phyloP scores from a whole-genome alignment of 1,140 invertebrate species.

The Helicoverpa armigera region DNA sequence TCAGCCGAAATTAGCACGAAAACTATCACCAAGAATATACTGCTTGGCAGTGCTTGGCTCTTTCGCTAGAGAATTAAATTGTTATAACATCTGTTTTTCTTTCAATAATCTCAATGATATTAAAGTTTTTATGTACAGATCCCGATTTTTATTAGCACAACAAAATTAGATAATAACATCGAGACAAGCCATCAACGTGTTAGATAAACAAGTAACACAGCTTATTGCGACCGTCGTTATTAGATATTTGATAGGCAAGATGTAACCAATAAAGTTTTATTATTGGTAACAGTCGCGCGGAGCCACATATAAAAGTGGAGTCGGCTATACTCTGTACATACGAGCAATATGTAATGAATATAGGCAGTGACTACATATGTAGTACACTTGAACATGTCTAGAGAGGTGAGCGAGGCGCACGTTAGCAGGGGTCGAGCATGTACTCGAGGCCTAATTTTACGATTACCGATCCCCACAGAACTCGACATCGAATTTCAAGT shows the following conservation, averaged over 20 bases:
- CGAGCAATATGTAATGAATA: slow-evolving; percentile 1
- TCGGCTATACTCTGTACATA: slow-evolving; percentile 44
- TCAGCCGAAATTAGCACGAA: too few species aligned
- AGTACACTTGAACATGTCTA: background rate
- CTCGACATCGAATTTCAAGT: slow-evolving; percentile 82
- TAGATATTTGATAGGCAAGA: slow-evolving; percentile 72
- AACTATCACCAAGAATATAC: too few species aligned
- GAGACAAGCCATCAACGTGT: slow-evolving; percentile 53
- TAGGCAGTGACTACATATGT: background rate
- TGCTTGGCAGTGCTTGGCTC: background rate
- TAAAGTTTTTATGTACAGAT: slow-evolving; percentile 15
- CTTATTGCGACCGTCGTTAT: slow-evolving; percentile 66
- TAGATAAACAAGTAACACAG: slow-evolving; percentile 59
- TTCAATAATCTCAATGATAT: slow-evolving; percentile 40
- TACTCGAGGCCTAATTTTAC: slow-evolving; percentile 79
- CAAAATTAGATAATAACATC: slow-evolving; percentile 60
- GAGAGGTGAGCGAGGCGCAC: slow-evolving; percentile 43
- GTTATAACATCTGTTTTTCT: background rate
- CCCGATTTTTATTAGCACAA: slow-evolving; percentile 18
- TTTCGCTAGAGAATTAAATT: background rate
- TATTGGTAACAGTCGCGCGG: slow-evolving; percentile 68
- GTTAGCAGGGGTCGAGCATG: slow-evolving; percentile 62
- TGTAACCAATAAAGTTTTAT: slow-evolving; percentile 75
- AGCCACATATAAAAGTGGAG: slow-evolving; percentile 61
- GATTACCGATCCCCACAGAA: slow-evolving; percentile 74